Evolutionary conservation across 37 sponge, comb jelly and placozoan species (phyloP).

Genomic region (Cliona cf. orientalis): DNA sequence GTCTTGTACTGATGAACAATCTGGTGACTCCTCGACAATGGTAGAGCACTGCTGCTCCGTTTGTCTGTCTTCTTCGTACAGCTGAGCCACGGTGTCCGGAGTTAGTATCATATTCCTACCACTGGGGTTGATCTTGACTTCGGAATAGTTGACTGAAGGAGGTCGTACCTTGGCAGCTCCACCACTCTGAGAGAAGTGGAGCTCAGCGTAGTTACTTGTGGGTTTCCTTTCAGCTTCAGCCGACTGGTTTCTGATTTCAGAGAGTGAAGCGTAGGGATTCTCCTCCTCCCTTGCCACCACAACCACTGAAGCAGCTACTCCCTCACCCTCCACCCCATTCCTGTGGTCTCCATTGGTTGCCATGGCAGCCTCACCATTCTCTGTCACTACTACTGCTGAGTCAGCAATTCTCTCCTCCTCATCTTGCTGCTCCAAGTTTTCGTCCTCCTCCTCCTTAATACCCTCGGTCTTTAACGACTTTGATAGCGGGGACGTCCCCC

Average conservation of each 20-base stretch:
- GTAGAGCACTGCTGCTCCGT: neutral
- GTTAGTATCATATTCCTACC: neutral
- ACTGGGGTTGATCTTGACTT: conserved; percentile 6
- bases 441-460: no score
- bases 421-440: neutral
- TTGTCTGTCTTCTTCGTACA: neutral
- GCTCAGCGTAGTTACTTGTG: conserved; percentile 38
- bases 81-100: neutral
- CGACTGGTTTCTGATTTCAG: conserved; percentile 12
- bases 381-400: neutral
- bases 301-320: neutral
- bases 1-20: neutral
- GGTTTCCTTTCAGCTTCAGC: neutral
- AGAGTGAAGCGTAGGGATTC: conserved; percentile 34
- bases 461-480: no score
- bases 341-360: neutral
- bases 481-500: no score
- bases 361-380: neutral
- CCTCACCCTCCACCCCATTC: neutral
- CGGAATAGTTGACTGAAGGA: conserved; percentile 40
- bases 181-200: conserved; percentile 6
- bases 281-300: neutral
- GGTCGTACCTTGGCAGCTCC: neutral
- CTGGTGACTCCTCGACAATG: neutral
- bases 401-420: neutral